Conservation (phyloP, 2,113 vertebrate species). For the Rhabdomys dilectus region DNA sequence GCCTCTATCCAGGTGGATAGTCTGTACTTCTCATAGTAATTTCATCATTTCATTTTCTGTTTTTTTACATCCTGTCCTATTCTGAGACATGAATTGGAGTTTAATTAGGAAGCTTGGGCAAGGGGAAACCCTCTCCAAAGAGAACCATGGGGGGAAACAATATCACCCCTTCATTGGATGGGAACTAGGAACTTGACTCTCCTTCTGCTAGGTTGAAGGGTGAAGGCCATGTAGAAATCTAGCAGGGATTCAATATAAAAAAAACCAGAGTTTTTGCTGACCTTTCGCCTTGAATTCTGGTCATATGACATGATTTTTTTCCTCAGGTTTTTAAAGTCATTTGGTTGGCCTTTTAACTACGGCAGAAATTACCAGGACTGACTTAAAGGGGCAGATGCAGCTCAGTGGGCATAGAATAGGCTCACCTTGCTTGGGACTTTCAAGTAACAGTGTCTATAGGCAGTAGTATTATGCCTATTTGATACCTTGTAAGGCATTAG, state of each 20-base stretch:
- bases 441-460: not conserved
- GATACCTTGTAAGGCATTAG: not conserved
- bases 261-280: not conserved
- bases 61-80: constrained; percentile 6
- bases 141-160: not conserved
- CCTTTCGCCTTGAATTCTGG: not conserved
- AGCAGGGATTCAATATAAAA: not conserved
- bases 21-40: not conserved
- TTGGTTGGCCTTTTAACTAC: not conserved
- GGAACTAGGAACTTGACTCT: not conserved
- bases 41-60: constrained; percentile 15
- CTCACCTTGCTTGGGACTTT: not conserved
- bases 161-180: not conserved
- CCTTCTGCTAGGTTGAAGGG: not conserved
- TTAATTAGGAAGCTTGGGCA: not conserved
- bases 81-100: not conserved
- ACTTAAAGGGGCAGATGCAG: not conserved
- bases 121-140: not conserved
- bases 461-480: not conserved
- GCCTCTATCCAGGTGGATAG: not conserved
- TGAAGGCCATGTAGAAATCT: not conserved
- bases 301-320: not conserved
- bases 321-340: not conserved
- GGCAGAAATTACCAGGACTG: not conserved
- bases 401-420: not conserved